Conservation (phyloP, 1,140 invertebrate genomes). For the Drosophila novamexicana region DNA sequence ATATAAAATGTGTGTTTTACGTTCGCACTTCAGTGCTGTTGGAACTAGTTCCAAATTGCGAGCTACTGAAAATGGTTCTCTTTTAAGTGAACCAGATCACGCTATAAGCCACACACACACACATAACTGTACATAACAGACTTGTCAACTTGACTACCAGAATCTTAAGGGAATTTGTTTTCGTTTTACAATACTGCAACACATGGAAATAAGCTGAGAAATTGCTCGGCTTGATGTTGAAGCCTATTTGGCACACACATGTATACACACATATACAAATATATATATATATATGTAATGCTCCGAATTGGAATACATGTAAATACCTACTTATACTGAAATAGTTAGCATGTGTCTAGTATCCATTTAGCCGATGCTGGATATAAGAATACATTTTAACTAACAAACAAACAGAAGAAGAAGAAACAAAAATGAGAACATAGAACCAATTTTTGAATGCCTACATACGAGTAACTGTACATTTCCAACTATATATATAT, state of each 20-base stretch:
- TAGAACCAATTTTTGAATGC: slow-evolving; percentile 76
- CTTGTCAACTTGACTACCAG: slow-evolving; percentile 16
- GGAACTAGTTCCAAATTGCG: slow-evolving; percentile 15
- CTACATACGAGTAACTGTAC: slow-evolving; percentile 52
- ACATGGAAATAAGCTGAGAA: not conserved
- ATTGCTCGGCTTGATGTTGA: not conserved
- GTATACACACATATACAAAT: not conserved
- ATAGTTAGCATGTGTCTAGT: slow-evolving; percentile 21
- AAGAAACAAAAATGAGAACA: slow-evolving; percentile 37
- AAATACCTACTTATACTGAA: slow-evolving; percentile 13
- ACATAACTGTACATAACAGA: slow-evolving; percentile 13
- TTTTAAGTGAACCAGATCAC: slow-evolving; percentile 1
- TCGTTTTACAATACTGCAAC: slow-evolving; percentile 6
- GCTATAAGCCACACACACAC: slow-evolving; percentile 6
- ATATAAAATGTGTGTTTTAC: slow-evolving; percentile 2
- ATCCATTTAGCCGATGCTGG: slow-evolving; percentile 16
- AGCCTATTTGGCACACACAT: not conserved
- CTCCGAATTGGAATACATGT: slow-evolving; percentile 17
- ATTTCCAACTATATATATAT: slow-evolving; percentile 38
- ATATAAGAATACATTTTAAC: slow-evolving; percentile 27
- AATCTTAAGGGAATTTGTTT: slow-evolving; percentile 12
- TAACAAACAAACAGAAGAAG: slow-evolving; percentile 16
- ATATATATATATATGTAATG: slow-evolving; percentile 1
- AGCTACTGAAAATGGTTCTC: slow-evolving; percentile 12
- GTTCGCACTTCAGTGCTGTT: not conserved